These are phyloP conservation scores for Pteropus alecto DNA, from an alignment of 2,113 vertebrate genomes.

Conservation along the genomic window DNA sequence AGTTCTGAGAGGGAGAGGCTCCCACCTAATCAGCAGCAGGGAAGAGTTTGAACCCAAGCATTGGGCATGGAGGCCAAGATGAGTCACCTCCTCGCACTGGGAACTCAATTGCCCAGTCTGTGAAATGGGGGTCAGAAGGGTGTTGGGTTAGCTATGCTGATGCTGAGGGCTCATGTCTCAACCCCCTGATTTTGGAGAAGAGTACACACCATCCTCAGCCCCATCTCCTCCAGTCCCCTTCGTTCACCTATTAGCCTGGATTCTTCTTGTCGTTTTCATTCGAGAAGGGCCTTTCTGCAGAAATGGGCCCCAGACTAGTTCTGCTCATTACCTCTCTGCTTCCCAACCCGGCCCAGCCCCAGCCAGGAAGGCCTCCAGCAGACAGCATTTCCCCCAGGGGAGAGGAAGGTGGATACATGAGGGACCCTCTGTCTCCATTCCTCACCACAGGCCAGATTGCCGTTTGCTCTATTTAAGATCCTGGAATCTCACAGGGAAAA, in stretches of 20 bases:
- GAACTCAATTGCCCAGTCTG: neutral
- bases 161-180: neutral
- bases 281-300: neutral
- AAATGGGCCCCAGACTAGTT: neutral
- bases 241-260: neutral
- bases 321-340: neutral
- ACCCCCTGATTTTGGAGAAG: neutral
- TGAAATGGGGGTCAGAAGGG: neutral
- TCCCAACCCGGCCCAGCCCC: neutral
- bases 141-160: accelerated
- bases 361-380: neutral
- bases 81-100: neutral
- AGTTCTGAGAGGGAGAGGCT: neutral
- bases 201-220: neutral
- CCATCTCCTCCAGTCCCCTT: no score
- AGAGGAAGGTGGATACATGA: neutral
- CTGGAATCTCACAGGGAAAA: neutral
- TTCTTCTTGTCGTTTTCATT: no score
- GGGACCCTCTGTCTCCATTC: neutral
- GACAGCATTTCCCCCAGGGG: neutral
- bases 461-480: neutral
- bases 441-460: neutral
- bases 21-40: neutral
- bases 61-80: neutral
- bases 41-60: neutral